These are phyloP conservation scores for Melinopterus prodromus DNA, from an alignment of 2,888 invertebrate genomes.

Conservation along the genomic window DNA sequence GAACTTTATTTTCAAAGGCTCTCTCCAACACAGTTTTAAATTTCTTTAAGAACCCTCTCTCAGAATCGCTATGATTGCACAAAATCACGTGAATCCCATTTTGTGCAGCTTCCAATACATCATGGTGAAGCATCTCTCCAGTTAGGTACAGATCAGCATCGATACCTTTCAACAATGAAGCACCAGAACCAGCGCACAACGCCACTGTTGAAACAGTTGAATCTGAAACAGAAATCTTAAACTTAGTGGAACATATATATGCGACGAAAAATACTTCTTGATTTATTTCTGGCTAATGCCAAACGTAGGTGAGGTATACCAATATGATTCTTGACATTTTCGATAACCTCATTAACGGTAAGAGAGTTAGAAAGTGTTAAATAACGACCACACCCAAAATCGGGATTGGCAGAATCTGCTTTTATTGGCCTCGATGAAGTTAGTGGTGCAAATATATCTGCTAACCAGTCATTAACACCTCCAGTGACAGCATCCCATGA, in stretches of 20 bases:
- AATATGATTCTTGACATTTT: conserved; percentile 74
- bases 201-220: conserved; percentile 72
- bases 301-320: conserved; percentile 76
- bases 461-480: conserved; percentile 95
- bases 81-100: conserved; percentile 82
- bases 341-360: conserved; percentile 69
- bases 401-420: conserved; percentile 56
- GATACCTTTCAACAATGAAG: conserved; percentile 75
- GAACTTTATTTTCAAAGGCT: conserved; percentile 60
- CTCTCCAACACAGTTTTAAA: conserved; percentile 62
- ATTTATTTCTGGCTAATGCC: conserved; percentile 66
- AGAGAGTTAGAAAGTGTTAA: conserved; percentile 63
- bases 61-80: conserved; percentile 94
- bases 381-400: conserved; percentile 66
- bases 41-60: conserved; percentile 81
- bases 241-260: conserved; percentile 15
- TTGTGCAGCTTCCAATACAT: conserved; percentile 86
- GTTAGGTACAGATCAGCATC: conserved; percentile 85
- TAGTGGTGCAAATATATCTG: conserved; percentile 68
- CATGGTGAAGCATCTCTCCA: conserved; percentile 96
- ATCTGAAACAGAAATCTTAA: conserved; percentile 55
- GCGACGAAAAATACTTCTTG: conserved; percentile 53
- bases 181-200: conserved; percentile 91
- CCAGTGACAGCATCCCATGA: conserved; percentile 84
- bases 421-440: conserved; percentile 53